phyloP scores from a whole-genome alignment of 2,888 invertebrate species.

The Isoperla grammatica region DNA sequence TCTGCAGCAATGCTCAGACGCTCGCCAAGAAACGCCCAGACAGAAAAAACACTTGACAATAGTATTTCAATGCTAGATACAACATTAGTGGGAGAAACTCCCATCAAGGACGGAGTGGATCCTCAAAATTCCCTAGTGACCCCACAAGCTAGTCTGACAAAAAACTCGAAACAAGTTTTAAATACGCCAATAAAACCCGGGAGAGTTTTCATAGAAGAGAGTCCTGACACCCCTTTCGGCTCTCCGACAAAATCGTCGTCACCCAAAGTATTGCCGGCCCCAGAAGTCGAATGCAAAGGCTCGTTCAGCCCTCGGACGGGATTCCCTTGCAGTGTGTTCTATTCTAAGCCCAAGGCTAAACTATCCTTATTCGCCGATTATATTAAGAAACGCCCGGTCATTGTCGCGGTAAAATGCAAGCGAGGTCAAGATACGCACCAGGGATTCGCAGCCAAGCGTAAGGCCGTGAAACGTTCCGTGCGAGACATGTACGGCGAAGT shows the following conservation, averaged over 20 bases:
- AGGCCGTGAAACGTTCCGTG: background rate
- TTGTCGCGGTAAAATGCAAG: conserved; percentile 22
- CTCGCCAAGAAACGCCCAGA: too few relatives aligned
- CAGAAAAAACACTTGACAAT: too few relatives aligned
- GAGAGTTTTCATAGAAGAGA: conserved; percentile 20
- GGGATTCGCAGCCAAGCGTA: conserved; percentile 16
- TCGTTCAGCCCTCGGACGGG: conserved; percentile 1
- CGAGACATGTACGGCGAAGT: background rate
- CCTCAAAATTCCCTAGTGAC: too few relatives aligned
- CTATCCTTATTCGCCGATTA: conserved; percentile 16
- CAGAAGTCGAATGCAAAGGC: background rate
- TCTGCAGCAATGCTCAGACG: too few relatives aligned
- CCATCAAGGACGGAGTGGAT: too few relatives aligned
- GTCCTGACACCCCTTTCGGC: background rate
- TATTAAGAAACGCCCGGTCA: background rate
- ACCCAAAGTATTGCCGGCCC: too few relatives aligned
- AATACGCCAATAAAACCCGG: conserved; percentile 19
- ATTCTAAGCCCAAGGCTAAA: conserved; percentile 43
- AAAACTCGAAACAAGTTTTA: too few relatives aligned
- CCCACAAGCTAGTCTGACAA: too few relatives aligned
- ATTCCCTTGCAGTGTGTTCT: conserved; percentile 43
- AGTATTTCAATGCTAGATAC: too few relatives aligned
- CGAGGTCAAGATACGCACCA: conserved; percentile 33
- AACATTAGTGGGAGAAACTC: too few relatives aligned
- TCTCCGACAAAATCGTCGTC: background rate